Percentiles rank a stretch among this genome's conserved stretches.
These are phyloP conservation scores for Machimus atricapillus DNA, from an alignment of 2,888 invertebrate genomes.

Conservation along the genomic window DNA sequence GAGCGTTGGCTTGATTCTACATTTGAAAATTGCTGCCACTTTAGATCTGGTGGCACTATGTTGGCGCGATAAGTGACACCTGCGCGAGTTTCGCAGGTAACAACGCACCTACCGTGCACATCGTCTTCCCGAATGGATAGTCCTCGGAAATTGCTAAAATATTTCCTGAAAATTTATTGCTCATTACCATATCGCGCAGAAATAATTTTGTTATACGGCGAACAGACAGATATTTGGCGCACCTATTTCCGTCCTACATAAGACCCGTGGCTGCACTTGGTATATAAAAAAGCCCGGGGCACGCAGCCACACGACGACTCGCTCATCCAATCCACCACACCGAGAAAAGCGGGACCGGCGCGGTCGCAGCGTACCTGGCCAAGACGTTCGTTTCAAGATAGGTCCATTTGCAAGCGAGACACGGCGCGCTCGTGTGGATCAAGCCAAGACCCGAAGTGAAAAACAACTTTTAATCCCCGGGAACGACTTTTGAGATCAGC, in stretches of 20 bases:
- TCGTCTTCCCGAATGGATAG: neutral
- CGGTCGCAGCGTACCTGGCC: too few species aligned
- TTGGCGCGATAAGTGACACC: neutral
- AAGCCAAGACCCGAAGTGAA: neutral
- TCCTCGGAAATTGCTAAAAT: neutral
- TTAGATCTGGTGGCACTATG: neutral
- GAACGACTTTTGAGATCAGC: slow-evolving; percentile 26
- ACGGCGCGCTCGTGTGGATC: neutral
- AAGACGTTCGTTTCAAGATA: neutral
- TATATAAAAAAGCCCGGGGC: neutral
- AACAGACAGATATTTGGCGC: slow-evolving; percentile 42
- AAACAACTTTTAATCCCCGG: slow-evolving; percentile 21
- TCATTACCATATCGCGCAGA: neutral
- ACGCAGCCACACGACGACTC: neutral
- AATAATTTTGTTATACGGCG: slow-evolving; percentile 2
- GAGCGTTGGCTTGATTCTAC: neutral
- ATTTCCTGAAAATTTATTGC: slow-evolving; percentile 11
- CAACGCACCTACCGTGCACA: neutral
- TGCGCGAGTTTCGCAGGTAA: neutral
- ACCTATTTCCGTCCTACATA: slow-evolving; percentile 45
- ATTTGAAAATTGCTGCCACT: neutral
- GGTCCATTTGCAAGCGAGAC: slow-evolving; percentile 15
- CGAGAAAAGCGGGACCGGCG: neutral
- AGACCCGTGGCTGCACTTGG: neutral
- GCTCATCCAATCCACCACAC: slow-evolving; percentile 26